Base-by-base conservation (phyloP, 2,888 invertebrate species). In the Xanthorhoe designata region DNA sequence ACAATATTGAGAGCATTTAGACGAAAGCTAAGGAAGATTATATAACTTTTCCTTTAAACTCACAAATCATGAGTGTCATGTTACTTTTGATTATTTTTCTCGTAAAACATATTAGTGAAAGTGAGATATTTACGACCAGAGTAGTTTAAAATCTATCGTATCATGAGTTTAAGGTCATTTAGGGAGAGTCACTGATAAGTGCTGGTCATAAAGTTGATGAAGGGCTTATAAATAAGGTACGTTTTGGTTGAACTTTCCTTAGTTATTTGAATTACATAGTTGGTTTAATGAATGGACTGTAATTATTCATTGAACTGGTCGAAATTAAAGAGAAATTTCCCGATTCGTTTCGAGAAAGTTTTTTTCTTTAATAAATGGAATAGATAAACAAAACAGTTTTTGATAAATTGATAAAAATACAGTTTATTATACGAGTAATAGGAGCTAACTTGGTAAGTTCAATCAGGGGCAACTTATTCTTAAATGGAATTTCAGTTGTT, bases 211-310 rank as follows among this genome's bases (percentile, higher is more conserved):
- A 86, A 86, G 66, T 78, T 86, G 83, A 88, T 87, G 84, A 88
- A 89, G 89, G 88, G 87, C 87, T 81, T 62, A 79, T 85, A 85
- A 87, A 88, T 87, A 84, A 86, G 83, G 82, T 80, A 80, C 77
- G 77, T 80, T 82, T 83, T 80, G 73, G 77, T 81, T 54, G 79
- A 85, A 87, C 87, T 87, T 90, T 88, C 87, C 85, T 86, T 82
- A 77, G 70, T 65, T 42, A 75, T 79, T 78, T 80, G 78, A 80
- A 81, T 80, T 76, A n/a, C n/a, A n/a, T n/a, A 74, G 79, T 76
- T 77, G 72, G 75, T 76, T 78, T 79, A 78, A 78, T 80, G 77
- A 81, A 81, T 82, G 74, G 75, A 79, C 69, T 70, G 76, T 69
- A 73, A 74, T 78, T 75, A 79, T 79, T 78, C 74, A 79, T 78